Percentiles rank a stretch among this genome's conserved stretches.
phyloP scores from a whole-genome alignment of 2,113 vertebrate species.

The Smithornis capensis region DNA sequence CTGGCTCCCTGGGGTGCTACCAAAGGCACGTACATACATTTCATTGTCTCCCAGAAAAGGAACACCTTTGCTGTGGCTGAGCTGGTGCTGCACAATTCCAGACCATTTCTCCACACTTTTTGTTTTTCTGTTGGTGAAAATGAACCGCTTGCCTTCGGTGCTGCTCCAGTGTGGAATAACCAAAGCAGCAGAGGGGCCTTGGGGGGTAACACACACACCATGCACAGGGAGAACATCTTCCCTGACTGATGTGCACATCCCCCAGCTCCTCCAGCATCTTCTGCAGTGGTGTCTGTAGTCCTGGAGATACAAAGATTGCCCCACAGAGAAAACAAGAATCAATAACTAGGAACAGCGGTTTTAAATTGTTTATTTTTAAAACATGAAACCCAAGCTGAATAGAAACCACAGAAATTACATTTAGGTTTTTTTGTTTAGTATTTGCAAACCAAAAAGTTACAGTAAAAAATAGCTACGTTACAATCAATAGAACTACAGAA shows the following conservation, averaged over 20 bases:
- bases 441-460: slow-evolving; percentile 80
- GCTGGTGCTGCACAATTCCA: neutral
- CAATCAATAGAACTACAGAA: slow-evolving; percentile 71
- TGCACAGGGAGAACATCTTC: neutral
- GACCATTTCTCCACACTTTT: neutral
- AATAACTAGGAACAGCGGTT: slow-evolving; percentile 2
- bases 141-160: accelerated
- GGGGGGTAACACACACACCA: accelerated
- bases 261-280: neutral
- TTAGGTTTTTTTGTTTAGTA: slow-evolving; percentile 83
- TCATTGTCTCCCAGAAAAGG: neutral
- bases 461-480: slow-evolving; percentile 80
- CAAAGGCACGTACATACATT: neutral
- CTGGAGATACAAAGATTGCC: too few relatives aligned
- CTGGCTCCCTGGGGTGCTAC: neutral
- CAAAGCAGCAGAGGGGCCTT: neutral
- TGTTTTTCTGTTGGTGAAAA: neutral
- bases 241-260: neutral
- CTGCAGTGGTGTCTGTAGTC: neutral
- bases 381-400: slow-evolving; percentile 93
- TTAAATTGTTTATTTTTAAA: slow-evolving; percentile 88
- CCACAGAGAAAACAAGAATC: neutral
- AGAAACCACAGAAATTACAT: slow-evolving; percentile 92
- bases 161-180: neutral
- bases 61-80: accelerated